Percentiles rank a stretch among this genome's conserved stretches.
phyloP scores from a whole-genome alignment of 2,113 vertebrate species.

The Stigmatopora nigra region DNA sequence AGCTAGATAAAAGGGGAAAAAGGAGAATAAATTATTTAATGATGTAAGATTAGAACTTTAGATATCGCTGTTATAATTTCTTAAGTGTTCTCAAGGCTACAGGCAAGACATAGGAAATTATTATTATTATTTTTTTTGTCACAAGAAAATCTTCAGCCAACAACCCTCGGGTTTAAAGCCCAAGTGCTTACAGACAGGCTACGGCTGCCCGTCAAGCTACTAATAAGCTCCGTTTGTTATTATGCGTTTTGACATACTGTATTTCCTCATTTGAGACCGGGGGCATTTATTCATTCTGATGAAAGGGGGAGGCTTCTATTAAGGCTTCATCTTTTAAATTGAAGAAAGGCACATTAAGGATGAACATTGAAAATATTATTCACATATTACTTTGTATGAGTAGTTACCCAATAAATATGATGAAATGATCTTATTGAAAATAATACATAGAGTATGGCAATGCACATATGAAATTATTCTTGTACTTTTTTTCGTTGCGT shows the following conservation, averaged over 20 bases:
- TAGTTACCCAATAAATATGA: too few relatives aligned
- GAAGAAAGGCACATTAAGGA: neutral
- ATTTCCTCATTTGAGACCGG: constrained; percentile 1
- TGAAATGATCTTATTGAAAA: too few relatives aligned
- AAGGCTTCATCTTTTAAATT: neutral
- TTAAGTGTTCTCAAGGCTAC: neutral
- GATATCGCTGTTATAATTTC: neutral
- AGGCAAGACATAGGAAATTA: neutral
- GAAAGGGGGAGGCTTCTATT: neutral
- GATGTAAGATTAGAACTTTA: too few relatives aligned
- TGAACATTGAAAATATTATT: neutral
- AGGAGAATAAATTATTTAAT: neutral
- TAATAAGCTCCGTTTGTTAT: neutral
- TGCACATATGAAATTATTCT: too few relatives aligned
- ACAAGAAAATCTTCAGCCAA: neutral
- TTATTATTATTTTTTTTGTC: neutral
- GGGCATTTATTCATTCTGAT: neutral
- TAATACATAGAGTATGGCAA: too few relatives aligned
- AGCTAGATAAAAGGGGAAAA: neutral
- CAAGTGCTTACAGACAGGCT: neutral
- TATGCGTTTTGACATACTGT: neutral
- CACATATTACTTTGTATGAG: neutral
- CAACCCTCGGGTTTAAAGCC: neutral
- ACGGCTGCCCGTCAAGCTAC: constrained; percentile 1
- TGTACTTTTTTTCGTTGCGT: too few relatives aligned